Percentiles rank a stretch among this genome's conserved stretches.
These are phyloP conservation scores for Linurgus olivaceus DNA, from an alignment of 2,797 vertebrate genomes.

Conservation along the genomic window DNA sequence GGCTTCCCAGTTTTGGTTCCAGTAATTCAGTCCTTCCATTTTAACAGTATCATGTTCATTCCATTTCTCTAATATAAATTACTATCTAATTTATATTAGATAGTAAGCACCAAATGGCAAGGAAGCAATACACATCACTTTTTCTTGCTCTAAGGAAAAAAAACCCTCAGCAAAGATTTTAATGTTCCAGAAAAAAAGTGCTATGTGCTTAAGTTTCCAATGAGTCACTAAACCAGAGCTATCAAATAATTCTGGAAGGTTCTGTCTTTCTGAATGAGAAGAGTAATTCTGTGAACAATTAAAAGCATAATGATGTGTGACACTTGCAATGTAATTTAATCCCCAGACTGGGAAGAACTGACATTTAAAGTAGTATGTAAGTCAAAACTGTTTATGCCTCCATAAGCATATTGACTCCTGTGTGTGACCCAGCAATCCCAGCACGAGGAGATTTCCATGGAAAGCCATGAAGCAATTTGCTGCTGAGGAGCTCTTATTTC, in stretches of 20 bases:
- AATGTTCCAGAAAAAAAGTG: not conserved
- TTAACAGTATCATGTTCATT: not conserved
- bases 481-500: not conserved
- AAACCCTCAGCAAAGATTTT: not conserved
- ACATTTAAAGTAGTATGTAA: not conserved
- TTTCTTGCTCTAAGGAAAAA: not conserved
- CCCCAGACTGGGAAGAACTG: not conserved
- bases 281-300: not conserved
- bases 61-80: not conserved
- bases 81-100: not conserved
- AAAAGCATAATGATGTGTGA: not conserved
- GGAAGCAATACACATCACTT: not conserved
- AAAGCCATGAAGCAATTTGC: not conserved
- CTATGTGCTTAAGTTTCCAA: not conserved
- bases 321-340: not conserved
- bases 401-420: not conserved
- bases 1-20: not conserved
- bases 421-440: not conserved
- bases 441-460: not conserved
- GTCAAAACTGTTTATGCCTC: not conserved
- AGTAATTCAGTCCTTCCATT: not conserved
- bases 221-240: not conserved
- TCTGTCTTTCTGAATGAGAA: not conserved
- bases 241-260: not conserved
- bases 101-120: slow-evolving; percentile 9